Percentiles rank a stretch among this genome's conserved stretches.
Evolutionary conservation across 2,113 vertebrate species (phyloP).

Genomic region (Microtus oregoni): DNA sequence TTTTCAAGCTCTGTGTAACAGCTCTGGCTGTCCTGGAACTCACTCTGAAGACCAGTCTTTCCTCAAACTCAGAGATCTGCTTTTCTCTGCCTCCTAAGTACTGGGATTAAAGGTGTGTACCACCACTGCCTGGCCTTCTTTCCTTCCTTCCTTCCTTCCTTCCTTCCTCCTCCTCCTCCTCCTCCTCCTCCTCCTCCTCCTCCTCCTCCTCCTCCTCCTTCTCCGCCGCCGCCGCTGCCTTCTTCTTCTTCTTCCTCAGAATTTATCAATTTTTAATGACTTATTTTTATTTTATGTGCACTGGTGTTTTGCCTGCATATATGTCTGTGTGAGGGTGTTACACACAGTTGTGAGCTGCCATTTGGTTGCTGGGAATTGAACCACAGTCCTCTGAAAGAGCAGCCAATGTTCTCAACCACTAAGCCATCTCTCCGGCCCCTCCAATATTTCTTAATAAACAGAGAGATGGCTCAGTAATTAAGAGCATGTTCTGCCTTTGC

Average conservation of each 20-base stretch:
- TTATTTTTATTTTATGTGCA: background rate
- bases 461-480: background rate
- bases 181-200: no score
- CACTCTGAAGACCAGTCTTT: no score
- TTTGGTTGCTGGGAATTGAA: background rate
- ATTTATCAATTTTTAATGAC: background rate
- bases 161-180: no score
- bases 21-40: no score
- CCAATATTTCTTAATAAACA: slow-evolving; percentile 15
- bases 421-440: background rate
- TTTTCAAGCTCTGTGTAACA: background rate
- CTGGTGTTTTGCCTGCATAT: background rate
- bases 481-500: background rate
- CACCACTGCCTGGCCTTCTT: no score
- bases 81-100: no score
- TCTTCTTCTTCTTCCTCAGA: background rate
- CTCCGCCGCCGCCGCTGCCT: fast-evolving
- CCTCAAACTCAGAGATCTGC: no score
- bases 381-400: background rate
- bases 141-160: no score
- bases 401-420: background rate
- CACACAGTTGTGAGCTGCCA: background rate
- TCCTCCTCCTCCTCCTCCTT: no score
- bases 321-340: no score
- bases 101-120: no score